Evolutionary conservation across 2,797 vertebrate species (phyloP).

Genomic region (Arnoldichthys spilopterus): DNA sequence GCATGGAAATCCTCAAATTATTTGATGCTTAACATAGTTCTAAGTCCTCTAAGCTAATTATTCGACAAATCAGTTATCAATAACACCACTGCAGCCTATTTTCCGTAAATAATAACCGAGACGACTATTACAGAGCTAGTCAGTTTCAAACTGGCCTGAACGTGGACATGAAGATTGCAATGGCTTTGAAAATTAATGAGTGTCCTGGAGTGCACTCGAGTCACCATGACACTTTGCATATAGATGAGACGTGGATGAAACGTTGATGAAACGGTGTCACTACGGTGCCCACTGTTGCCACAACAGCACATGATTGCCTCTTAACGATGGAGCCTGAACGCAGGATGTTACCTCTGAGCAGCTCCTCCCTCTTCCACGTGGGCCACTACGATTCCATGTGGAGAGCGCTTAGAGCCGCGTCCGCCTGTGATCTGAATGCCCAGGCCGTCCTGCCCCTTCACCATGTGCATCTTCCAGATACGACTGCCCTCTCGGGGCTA

Average conservation of each 20-base stretch:
- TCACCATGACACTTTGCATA: conserved; percentile 39
- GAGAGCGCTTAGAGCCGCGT: conserved; percentile 91
- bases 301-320: conserved; percentile 31
- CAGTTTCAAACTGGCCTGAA: conserved; percentile 20
- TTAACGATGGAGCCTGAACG: background rate
- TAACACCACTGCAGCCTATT: background rate
- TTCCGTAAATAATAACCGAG: background rate
- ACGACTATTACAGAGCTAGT: background rate
- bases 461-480: conserved; percentile 98
- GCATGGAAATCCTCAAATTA: background rate
- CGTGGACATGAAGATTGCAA: background rate
- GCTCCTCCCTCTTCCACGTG: conserved; percentile 90
- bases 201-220: conserved; percentile 36
- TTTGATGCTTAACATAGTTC: background rate
- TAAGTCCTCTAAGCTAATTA: background rate
- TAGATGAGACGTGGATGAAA: conserved; percentile 53
- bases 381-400: conserved; percentile 90
- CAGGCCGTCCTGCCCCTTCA: conserved; percentile 90
- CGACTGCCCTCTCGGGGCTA: conserved; percentile 86
- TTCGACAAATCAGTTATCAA: background rate
- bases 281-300: conserved; percentile 27
- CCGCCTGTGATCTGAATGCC: conserved; percentile 96
- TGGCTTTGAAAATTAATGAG: conserved; percentile 55
- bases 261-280: conserved; percentile 25
- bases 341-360: conserved; percentile 85